Evolutionary conservation across 2,113 vertebrate species (phyloP).

Genomic region (Petroica traversi): DNA sequence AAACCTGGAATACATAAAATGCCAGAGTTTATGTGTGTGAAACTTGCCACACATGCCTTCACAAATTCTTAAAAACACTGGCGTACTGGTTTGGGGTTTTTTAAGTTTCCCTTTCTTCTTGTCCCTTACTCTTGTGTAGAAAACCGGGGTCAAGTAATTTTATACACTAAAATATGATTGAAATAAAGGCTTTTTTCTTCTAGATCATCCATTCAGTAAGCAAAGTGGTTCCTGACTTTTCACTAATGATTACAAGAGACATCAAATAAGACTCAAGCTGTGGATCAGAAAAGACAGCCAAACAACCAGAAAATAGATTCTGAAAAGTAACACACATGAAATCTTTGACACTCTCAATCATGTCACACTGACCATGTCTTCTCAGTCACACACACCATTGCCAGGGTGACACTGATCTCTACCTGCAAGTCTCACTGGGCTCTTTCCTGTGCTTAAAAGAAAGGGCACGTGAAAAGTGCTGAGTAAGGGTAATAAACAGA

Average conservation of each 20-base stretch:
- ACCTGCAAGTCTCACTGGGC: background rate
- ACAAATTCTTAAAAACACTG: background rate
- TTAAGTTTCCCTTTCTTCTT: background rate
- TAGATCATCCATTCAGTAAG: background rate
- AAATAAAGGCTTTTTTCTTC: background rate
- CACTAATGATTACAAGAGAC: background rate
- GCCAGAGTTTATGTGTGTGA: background rate
- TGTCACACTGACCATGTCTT: background rate
- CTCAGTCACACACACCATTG: background rate
- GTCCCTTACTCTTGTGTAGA: background rate
- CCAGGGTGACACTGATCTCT: background rate
- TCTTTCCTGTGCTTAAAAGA: background rate
- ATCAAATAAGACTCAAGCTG: background rate
- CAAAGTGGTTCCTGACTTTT: background rate
- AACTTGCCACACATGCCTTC: background rate
- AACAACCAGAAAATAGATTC: background rate
- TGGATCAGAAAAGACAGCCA: background rate
- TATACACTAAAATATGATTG: background rate
- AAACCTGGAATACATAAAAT: background rate
- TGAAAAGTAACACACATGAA: background rate
- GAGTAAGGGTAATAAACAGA: background rate
- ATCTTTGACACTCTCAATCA: background rate
- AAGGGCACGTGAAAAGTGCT: background rate
- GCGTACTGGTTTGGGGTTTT: fast-evolving
- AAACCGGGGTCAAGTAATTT: background rate